Conservation (phyloP, 1,140 invertebrate genomes). For the Pristionchus pacificus region DNA sequence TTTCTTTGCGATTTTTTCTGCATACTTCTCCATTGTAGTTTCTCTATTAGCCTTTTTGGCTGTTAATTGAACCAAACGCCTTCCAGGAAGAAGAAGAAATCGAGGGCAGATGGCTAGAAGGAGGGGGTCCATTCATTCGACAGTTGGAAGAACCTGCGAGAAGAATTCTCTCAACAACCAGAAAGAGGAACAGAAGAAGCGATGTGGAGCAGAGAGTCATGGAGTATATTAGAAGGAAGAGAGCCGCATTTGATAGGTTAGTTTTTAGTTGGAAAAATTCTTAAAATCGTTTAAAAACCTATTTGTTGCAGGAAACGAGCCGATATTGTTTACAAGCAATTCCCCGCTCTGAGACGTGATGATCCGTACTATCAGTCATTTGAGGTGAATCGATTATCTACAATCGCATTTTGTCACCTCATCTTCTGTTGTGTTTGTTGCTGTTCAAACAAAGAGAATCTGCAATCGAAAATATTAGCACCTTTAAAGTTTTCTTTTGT, state of each 20-base stretch:
- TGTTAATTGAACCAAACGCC: too few species aligned
- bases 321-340: slow-evolving; percentile 47
- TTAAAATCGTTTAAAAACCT: neutral
- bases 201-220: neutral
- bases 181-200: neutral
- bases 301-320: slow-evolving; percentile 9
- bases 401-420: too few species aligned
- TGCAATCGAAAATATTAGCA: too few species aligned
- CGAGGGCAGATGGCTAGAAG: neutral
- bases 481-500: too few species aligned
- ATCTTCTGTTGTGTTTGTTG: too few species aligned
- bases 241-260: slow-evolving; percentile 14
- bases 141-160: slow-evolving; percentile 13
- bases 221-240: slow-evolving; percentile 4
- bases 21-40: too few species aligned
- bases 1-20: too few species aligned
- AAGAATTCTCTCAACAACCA: neutral
- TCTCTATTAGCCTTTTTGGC: too few species aligned
- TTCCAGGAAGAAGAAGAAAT: too few species aligned
- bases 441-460: too few species aligned
- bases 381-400: too few species aligned
- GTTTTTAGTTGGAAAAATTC: too few species aligned
- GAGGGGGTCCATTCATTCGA: neutral
- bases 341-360: slow-evolving; percentile 45
- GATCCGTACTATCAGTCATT: slow-evolving; percentile 51